A percentile compares a stretch with the other conserved stretches of the same genome.
Evolutionary conservation across 2,888 invertebrate genomes (phyloP).

Genomic region (Muschampia plurimacula): DNA sequence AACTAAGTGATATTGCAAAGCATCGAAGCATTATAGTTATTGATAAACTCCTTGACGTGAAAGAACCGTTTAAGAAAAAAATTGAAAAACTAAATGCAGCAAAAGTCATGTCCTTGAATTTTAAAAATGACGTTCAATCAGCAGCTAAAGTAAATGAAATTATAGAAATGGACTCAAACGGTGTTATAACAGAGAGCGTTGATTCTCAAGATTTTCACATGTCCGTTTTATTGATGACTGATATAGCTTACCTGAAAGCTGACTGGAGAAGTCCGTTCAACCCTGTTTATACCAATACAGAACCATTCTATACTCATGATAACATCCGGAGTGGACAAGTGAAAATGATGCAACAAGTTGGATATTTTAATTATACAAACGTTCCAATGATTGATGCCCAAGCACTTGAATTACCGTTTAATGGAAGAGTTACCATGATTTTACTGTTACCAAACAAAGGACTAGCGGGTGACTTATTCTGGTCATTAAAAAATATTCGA

Average conservation of each 20-base stretch:
- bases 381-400: conserved; percentile 57
- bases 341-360: conserved; percentile 63
- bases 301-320: conserved; percentile 63
- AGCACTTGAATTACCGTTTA: conserved; percentile 69
- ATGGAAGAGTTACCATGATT: conserved; percentile 86
- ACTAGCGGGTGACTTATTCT: conserved; percentile 64
- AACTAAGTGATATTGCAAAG: conserved; percentile 59
- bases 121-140: conserved; percentile 54
- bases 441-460: conserved; percentile 85
- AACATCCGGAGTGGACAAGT: conserved; percentile 62
- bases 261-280: conserved; percentile 63
- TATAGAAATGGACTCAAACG: conserved; percentile 62
- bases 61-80: conserved; percentile 53
- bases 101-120: conserved; percentile 56
- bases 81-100: conserved; percentile 55
- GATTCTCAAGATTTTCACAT: conserved; percentile 60
- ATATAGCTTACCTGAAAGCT: conserved; percentile 72
- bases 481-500: conserved; percentile 74
- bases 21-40: conserved; percentile 49
- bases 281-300: conserved; percentile 58
- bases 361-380: conserved; percentile 52
- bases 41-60: conserved; percentile 57
- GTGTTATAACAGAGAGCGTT: conserved; percentile 66
- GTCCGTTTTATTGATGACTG: conserved; percentile 60
- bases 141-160: conserved; percentile 66